Evolutionary conservation across 2,113 vertebrate genomes (phyloP).

Genomic region (Cathartes aura): DNA sequence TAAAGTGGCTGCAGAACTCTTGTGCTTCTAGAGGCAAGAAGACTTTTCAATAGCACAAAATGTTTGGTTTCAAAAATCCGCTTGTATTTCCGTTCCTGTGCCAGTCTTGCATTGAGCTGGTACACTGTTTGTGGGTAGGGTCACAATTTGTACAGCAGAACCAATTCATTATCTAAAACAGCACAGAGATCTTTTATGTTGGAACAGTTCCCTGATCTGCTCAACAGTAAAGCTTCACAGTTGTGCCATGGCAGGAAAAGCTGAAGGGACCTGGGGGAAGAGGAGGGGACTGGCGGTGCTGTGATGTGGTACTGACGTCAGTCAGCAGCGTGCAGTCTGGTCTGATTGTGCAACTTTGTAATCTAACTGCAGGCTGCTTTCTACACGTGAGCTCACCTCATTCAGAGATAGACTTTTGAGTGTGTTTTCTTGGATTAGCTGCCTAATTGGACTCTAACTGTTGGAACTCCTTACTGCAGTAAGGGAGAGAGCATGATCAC

Average conservation of each 20-base stretch:
- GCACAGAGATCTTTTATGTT: background rate
- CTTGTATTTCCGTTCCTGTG: background rate
- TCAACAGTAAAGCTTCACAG: background rate
- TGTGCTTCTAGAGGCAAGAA: background rate
- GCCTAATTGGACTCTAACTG: background rate
- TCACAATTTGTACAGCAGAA: background rate
- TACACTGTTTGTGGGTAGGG: background rate
- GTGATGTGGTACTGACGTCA: background rate
- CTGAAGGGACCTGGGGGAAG: background rate
- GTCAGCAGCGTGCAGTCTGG: background rate
- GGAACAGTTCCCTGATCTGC: background rate
- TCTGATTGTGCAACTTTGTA: background rate
- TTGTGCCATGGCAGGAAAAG: background rate
- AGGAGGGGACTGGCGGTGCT: background rate
- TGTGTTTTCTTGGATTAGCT: background rate
- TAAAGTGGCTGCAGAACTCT: background rate
- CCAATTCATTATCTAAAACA: background rate
- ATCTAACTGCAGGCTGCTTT: background rate
- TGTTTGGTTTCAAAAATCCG: background rate
- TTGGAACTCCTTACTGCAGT: background rate
- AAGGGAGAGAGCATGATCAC: background rate
- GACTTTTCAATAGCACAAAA: background rate
- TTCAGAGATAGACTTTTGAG: background rate
- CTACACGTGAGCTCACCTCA: background rate
- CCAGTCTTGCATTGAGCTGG: background rate